A percentile compares a stretch with the other conserved stretches of the same genome.
phyloP scores from a whole-genome alignment of 2,888 invertebrate species.

The Aphodius granarius region DNA sequence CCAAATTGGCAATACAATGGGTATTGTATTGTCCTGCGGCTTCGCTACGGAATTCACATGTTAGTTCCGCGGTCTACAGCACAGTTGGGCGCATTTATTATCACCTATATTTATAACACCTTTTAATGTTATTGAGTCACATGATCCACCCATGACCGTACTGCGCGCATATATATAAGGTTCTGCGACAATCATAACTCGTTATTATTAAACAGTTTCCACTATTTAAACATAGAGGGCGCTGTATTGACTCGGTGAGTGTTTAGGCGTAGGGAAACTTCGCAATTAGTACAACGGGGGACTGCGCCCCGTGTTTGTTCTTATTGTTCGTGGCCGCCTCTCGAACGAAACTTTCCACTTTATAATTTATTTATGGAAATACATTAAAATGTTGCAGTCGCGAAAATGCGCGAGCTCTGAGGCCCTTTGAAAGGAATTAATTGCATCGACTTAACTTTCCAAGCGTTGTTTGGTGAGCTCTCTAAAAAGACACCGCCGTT shows the following conservation, averaged over 20 bases:
- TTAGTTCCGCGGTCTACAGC: neutral
- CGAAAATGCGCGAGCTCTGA: conserved; percentile 10
- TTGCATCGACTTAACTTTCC: neutral
- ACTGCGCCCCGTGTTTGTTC: conserved; percentile 5
- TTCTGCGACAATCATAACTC: neutral
- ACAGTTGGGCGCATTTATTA: neutral
- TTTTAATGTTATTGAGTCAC: neutral
- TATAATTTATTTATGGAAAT: conserved; percentile 15
- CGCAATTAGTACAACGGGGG: neutral
- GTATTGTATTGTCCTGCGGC: neutral
- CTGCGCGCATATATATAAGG: neutral
- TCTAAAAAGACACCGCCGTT: neutral
- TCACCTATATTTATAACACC: neutral
- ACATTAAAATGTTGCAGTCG: conserved; percentile 7
- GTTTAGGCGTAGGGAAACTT: neutral
- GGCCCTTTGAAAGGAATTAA: conserved; percentile 4
- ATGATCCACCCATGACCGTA: neutral
- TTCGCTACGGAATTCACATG: neutral
- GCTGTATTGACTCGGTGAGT: neutral
- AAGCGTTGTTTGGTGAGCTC: neutral
- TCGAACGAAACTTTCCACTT: conserved; percentile 8
- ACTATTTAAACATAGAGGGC: neutral
- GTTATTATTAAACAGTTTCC: neutral
- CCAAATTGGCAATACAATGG: neutral
- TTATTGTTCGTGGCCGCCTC: conserved; percentile 6